Percentiles rank a stretch among this genome's conserved stretches.
These are phyloP conservation scores for Psococerastis gibbosa DNA, from an alignment of 2,888 invertebrate species.

Conservation along the genomic window DNA sequence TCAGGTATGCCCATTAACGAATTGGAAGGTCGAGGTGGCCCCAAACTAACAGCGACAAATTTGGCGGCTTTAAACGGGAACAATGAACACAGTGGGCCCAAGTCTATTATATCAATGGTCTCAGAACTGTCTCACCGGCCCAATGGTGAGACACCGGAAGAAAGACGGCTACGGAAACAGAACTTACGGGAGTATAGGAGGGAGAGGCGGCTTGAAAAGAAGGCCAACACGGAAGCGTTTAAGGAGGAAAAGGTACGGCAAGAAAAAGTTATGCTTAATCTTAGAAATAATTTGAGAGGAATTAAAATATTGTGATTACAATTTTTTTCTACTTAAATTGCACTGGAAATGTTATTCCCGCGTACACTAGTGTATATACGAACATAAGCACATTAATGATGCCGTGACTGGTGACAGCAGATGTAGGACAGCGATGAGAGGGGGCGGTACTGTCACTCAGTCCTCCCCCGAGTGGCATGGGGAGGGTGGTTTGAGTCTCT, in stretches of 20 bases:
- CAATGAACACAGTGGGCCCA: constrained; percentile 27
- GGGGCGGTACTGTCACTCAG: no score
- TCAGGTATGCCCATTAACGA: constrained; percentile 56
- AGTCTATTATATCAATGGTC: constrained; percentile 46
- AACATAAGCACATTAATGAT: no score
- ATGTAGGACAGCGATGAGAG: no score
- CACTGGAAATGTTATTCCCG: no score
- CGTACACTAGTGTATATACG: no score
- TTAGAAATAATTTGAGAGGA: constrained; percentile 28
- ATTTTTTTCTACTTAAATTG: no score
- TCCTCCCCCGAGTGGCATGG: no score
- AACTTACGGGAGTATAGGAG: constrained; percentile 33
- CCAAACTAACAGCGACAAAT: constrained; percentile 46
- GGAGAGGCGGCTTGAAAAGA: constrained; percentile 63
- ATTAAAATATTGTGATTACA: constrained; percentile 5
- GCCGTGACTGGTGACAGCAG: no score
- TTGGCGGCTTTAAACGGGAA: constrained; percentile 32
- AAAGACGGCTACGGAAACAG: constrained; percentile 60
- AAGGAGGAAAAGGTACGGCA: constrained; percentile 70
- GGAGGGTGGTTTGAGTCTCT: no score
- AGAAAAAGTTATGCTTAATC: constrained; percentile 57
- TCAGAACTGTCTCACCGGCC: constrained; percentile 42
- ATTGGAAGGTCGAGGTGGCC: constrained; percentile 33
- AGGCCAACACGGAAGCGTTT: constrained; percentile 61
- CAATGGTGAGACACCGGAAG: constrained; percentile 60